phyloP scores from a whole-genome alignment of 1,140 invertebrate species.

The Hermetia illucens region DNA sequence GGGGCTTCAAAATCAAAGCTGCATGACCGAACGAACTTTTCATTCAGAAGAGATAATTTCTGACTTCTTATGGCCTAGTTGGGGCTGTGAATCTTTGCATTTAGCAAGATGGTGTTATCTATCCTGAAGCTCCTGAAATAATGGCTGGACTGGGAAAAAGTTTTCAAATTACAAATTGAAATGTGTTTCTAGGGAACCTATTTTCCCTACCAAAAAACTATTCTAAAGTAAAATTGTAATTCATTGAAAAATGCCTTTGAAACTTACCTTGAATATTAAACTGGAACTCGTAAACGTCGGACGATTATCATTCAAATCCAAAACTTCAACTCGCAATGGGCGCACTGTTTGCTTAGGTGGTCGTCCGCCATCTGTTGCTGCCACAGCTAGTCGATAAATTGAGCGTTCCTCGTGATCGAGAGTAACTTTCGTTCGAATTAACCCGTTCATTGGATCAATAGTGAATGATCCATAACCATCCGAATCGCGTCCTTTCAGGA shows the following conservation, averaged over 20 bases:
- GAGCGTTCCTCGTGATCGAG: constrained; percentile 83
- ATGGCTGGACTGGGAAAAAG: no score
- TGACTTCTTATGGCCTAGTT: no score
- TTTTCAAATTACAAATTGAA: neutral
- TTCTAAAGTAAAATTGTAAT: neutral
- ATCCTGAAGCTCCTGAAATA: no score
- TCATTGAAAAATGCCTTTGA: constrained; percentile 2
- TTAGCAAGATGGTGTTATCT: no score
- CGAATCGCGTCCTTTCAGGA: constrained; percentile 67
- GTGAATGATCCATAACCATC: constrained; percentile 73
- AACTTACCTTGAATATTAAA: constrained; percentile 65
- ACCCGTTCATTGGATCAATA: constrained; percentile 71
- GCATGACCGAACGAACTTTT: no score
- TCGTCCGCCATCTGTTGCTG: constrained; percentile 72
- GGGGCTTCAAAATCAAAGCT: no score
- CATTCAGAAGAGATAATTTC: no score
- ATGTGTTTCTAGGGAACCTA: neutral
- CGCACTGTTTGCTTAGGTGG: constrained; percentile 68
- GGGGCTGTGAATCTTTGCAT: no score
- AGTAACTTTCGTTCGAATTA: constrained; percentile 72
- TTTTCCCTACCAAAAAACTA: neutral
- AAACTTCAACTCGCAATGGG: constrained; percentile 68
- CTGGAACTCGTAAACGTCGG: constrained; percentile 84
- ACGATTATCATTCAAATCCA: constrained; percentile 81
- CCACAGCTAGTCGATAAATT: constrained; percentile 70